These are phyloP conservation scores for Enteromius thamalakanensis DNA, from an alignment of 2,797 vertebrate genomes.

Conservation along the genomic window DNA sequence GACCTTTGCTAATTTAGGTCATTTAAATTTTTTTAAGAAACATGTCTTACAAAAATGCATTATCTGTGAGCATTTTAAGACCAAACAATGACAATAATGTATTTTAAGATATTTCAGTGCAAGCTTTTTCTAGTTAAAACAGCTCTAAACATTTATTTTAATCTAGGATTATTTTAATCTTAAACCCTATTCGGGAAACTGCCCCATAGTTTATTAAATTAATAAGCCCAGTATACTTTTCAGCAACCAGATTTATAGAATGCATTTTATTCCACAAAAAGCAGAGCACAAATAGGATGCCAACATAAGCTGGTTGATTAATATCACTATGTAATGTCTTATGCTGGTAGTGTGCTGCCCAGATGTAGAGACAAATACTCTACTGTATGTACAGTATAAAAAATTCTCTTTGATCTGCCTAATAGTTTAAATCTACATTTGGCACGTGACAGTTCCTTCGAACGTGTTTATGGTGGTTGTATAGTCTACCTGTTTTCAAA, in stretches of 20 bases:
- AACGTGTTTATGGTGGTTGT: not conserved
- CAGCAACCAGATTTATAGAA: not conserved
- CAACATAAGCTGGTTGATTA: not conserved
- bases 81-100: no score
- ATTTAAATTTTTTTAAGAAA: no score
- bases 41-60: no score
- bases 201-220: no score
- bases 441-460: not conserved
- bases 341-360: not conserved
- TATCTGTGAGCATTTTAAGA: no score
- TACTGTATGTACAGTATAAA: not conserved
- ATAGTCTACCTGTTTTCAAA: no score
- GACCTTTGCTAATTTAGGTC: no score
- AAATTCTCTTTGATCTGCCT: not conserved
- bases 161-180: no score
- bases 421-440: not conserved
- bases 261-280: not conserved
- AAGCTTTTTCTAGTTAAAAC: no score
- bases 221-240: not conserved
- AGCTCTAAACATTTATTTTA: no score
- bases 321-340: not conserved
- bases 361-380: not conserved
- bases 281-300: not conserved
- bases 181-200: no score
- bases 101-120: no score